Base-by-base conservation (phyloP, 2,888 invertebrate genomes). In the Ethmia dodecea region DNA sequence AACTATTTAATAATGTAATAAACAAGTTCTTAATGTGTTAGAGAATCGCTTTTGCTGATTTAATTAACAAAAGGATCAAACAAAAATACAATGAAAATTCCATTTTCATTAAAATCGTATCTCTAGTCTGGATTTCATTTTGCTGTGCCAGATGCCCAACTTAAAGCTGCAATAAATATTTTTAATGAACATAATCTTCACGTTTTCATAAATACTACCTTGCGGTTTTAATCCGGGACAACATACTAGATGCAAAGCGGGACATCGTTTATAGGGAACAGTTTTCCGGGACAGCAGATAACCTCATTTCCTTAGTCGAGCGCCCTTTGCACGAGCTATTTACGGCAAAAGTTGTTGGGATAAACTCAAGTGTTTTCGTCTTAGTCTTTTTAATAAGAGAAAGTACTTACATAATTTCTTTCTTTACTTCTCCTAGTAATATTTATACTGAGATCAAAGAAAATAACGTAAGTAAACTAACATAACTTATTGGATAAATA, bases 251-350 rank as follows among this genome's bases (percentile, higher is more conserved):
- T 33, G 38, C 13, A 33, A 11, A 34, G 28, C 28, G 11, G 8
- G 24, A 14, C 9, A 29, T 24, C 28, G 33, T 44, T 45, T 37
- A 43, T 42, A 47, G 52, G 44, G 47, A 54, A 47, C 42, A 43
- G 38, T 47, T 52, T 45, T 43, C 47, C 49, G 42, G 43, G 42
- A 47, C 41, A 44, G 45, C 38, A 47, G 56, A 64, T 68, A 68
- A 69, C 59, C 58, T 62, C 48, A 56, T 72, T 72, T 69, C 57
- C 63, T 52, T 28, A 35, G 43, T 47, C 39, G 48, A 49, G 6
- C 26, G 26, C 4, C 6, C 26, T 8, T 20, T n/a, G n/a, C n/a
- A n/a, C n/a, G n/a, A n/a, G n/a, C n/a, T n/a, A n/a, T n/a, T n/a
- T n/a, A n/a, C n/a, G n/a, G n/a, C n/a, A n/a, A n/a, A n/a, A n/a